A percentile compares a stretch with the other conserved stretches of the same genome.
These are phyloP conservation scores for Standfussiana lucernea DNA, from an alignment of 2,888 invertebrate species.

Conservation along the genomic window DNA sequence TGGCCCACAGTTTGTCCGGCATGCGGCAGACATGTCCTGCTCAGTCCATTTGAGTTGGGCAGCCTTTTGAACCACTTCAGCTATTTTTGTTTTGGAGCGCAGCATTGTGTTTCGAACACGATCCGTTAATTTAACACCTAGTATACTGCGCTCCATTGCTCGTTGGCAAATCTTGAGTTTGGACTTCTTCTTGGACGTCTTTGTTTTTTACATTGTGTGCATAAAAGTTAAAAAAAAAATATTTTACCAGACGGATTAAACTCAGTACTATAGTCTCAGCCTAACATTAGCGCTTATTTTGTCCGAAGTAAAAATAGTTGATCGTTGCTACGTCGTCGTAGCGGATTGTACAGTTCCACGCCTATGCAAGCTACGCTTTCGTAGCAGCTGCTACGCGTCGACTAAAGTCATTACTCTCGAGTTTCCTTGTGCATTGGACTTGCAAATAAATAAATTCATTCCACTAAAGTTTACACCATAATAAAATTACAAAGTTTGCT, in stretches of 20 bases:
- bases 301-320: not conserved
- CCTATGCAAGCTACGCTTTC: not conserved
- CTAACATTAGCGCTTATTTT: not conserved
- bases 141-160: too few relatives aligned
- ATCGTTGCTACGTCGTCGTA: not conserved
- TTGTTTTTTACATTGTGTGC: too few relatives aligned
- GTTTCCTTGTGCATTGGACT: not conserved
- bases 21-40: too few relatives aligned
- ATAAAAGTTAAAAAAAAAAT: too few relatives aligned
- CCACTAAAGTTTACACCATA: not conserved
- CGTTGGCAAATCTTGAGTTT: too few relatives aligned
- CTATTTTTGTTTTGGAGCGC: too few relatives aligned
- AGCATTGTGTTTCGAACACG: too few relatives aligned
- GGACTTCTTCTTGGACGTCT: too few relatives aligned
- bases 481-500: not conserved
- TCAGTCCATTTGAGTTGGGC: too few relatives aligned
- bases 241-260: not conserved
- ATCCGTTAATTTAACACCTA: too few relatives aligned
- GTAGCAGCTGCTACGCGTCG: conserved; percentile 3
- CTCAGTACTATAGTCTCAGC: not conserved
- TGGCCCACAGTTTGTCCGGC: too few relatives aligned
- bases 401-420: conserved; percentile 1
- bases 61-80: too few relatives aligned
- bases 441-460: not conserved
- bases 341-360: not conserved